Evolutionary conservation across 2,113 vertebrate species (phyloP).

Genomic region (Vireo altiloquus): DNA sequence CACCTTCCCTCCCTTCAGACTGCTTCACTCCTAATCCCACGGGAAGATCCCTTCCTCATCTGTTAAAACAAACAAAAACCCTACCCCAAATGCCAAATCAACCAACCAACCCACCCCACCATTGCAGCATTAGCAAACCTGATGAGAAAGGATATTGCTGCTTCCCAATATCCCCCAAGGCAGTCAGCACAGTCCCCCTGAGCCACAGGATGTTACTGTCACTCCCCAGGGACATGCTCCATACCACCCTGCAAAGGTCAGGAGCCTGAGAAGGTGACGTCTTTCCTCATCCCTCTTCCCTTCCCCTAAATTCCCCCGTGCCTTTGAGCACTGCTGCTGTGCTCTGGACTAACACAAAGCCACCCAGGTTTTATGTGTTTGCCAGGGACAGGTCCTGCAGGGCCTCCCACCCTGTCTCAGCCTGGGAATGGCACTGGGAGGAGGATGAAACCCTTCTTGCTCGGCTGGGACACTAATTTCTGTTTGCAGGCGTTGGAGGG

Average conservation of each 20-base stretch:
- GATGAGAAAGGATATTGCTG: accelerated
- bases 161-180: accelerated
- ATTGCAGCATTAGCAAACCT: accelerated
- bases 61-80: not conserved
- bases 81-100: not conserved
- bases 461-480: not conserved
- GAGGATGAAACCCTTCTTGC: not conserved
- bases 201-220: not conserved
- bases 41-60: not conserved
- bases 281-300: not conserved
- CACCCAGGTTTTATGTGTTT: not conserved
- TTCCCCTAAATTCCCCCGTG: not conserved
- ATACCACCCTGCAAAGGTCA: not conserved
- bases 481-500: not conserved
- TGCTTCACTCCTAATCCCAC: not conserved
- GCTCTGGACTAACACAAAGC: not conserved
- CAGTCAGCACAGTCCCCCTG: not conserved
- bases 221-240: not conserved
- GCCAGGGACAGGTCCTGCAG: not conserved
- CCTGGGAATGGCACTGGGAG: not conserved
- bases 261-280: not conserved
- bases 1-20: not conserved
- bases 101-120: not conserved
- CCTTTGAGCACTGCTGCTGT: not conserved
- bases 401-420: not conserved